Percentiles rank a stretch among this genome's conserved stretches.
These are phyloP conservation scores for Condylura cristata DNA, from an alignment of 2,113 vertebrate genomes.

Conservation along the genomic window DNA sequence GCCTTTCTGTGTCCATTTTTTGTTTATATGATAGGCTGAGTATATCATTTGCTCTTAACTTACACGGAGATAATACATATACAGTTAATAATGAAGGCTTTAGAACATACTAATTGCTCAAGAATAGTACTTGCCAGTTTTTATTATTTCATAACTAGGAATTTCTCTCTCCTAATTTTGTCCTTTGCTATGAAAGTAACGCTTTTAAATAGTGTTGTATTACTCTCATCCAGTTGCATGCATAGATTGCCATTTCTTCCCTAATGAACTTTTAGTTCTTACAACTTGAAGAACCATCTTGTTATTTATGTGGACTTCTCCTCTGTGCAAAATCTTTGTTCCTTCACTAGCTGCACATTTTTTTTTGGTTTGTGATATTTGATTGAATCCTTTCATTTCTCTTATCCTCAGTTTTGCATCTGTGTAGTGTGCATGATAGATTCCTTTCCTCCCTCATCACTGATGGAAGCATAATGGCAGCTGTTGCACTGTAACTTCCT, in stretches of 20 bases:
- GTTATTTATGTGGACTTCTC: not conserved
- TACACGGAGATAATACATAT: not conserved
- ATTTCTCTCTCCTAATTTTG: not conserved
- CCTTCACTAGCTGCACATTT: not conserved
- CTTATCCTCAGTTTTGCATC: constrained; percentile 15
- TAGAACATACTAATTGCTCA: not conserved
- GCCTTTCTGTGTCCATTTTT: not conserved
- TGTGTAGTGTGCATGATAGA: not conserved
- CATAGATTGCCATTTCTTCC: not conserved
- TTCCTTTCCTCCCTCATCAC: not conserved
- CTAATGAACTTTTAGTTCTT: constrained; percentile 2
- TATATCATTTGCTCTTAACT: not conserved
- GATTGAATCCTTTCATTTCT: constrained; percentile 50
- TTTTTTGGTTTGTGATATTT: not conserved
- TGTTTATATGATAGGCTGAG: not conserved
- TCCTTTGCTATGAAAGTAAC: not conserved
- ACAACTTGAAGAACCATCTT: not conserved
- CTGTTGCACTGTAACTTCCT: not conserved
- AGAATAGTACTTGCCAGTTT: not conserved
- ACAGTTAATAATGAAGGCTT: not conserved
- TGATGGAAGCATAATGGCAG: constrained; percentile 17
- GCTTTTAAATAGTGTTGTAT: not conserved
- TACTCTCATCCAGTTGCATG: not conserved
- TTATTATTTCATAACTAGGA: not conserved
- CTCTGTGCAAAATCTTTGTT: not conserved